A percentile compares a stretch with the other conserved stretches of the same genome.
These are phyloP conservation scores for Labeo rohita DNA, from an alignment of 2,113 vertebrate genomes.

Conservation along the genomic window DNA sequence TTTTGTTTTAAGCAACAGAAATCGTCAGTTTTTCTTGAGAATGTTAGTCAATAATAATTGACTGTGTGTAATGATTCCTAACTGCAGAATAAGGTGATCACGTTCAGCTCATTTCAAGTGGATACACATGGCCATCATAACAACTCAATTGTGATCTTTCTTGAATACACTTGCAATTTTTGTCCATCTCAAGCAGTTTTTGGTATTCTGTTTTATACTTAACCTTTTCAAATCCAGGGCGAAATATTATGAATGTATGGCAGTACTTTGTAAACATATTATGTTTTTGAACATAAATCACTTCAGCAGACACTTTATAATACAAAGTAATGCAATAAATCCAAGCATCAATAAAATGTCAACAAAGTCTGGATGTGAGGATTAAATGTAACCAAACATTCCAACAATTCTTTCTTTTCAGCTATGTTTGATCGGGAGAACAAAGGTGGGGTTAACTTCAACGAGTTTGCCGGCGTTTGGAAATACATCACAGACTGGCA, in stretches of 20 bases:
- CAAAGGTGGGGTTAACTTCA: slow-evolving; percentile 97
- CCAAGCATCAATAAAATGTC: neutral
- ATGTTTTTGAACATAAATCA: too few relatives aligned
- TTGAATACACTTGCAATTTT: neutral
- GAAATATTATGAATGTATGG: neutral
- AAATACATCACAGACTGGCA: slow-evolving; percentile 99
- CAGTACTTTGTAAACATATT: neutral
- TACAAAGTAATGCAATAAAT: neutral
- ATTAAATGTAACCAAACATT: neutral
- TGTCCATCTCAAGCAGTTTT: neutral
- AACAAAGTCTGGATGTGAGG: neutral
- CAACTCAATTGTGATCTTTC: neutral
- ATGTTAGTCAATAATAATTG: neutral
- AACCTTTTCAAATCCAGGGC: neutral
- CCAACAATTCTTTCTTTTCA: slow-evolving; percentile 61
- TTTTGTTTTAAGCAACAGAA: neutral
- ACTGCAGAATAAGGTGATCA: neutral
- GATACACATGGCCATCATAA: neutral
- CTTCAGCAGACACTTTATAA: neutral
- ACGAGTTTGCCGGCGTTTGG: slow-evolving; percentile 96
- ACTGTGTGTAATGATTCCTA: neutral
- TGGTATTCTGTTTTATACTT: neutral
- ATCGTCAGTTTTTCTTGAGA: neutral
- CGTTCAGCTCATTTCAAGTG: neutral
- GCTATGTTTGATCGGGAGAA: slow-evolving; percentile 99